These are phyloP conservation scores for Mizuhopecten yessoensis DNA, from an alignment of 1,140 invertebrate genomes.

Conservation along the genomic window DNA sequence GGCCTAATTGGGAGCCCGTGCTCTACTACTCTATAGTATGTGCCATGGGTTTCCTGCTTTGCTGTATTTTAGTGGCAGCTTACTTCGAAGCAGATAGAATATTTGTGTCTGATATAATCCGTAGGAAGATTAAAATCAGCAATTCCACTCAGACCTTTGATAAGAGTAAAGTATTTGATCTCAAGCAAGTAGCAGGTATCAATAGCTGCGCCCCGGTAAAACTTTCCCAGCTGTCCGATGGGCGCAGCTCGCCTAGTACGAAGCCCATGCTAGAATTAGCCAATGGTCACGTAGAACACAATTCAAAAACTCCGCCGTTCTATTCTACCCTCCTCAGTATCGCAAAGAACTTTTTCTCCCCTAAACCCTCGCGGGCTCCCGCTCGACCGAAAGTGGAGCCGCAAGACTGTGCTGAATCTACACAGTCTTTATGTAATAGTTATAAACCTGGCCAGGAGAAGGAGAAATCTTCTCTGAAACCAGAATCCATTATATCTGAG, in stretches of 20 bases:
- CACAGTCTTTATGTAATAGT: slow-evolving; percentile 36
- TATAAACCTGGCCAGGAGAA: slow-evolving; percentile 52
- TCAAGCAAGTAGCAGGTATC: slow-evolving; percentile 77
- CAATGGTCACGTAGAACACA: slow-evolving; percentile 74
- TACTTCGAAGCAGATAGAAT: slow-evolving; percentile 90
- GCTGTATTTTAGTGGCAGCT: slow-evolving; percentile 88
- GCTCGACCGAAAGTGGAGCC: slow-evolving; percentile 60
- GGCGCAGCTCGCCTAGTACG: slow-evolving; percentile 16
- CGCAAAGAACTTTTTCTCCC: slow-evolving; percentile 64
- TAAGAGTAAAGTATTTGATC: slow-evolving; percentile 82
- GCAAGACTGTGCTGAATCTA: slow-evolving; percentile 52
- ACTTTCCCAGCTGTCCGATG: background rate
- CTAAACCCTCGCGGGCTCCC: slow-evolving; percentile 52
- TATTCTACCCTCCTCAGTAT: slow-evolving; percentile 65
- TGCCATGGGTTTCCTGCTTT: slow-evolving; percentile 87
- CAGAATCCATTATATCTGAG: slow-evolving; percentile 62
- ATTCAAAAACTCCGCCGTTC: slow-evolving; percentile 63
- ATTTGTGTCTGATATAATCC: slow-evolving; percentile 83
- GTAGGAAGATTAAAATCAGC: slow-evolving; percentile 73
- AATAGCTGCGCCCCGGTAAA: slow-evolving; percentile 50
- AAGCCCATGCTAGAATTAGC: slow-evolving; percentile 64
- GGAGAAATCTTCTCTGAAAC: slow-evolving; percentile 57
- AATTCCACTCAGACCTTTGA: slow-evolving; percentile 75
- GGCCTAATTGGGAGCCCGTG: slow-evolving; percentile 91
- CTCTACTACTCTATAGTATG: slow-evolving; percentile 89